These are phyloP conservation scores for Rhingia rostrata DNA, from an alignment of 2,888 invertebrate species.

Conservation along the genomic window DNA sequence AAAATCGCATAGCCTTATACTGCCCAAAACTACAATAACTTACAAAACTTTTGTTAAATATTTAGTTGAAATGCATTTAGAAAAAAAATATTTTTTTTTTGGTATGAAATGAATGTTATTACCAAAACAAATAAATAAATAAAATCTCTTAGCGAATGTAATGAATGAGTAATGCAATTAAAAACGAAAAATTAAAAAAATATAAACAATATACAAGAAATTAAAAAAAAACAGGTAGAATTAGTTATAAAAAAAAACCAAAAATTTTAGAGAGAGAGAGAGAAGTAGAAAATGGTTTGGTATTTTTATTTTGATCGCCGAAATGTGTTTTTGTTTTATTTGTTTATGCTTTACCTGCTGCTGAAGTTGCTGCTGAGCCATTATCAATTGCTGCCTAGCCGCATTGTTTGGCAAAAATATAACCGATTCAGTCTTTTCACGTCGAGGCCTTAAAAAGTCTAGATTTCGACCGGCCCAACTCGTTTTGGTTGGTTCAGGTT, in stretches of 20 bases:
- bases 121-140: not conserved
- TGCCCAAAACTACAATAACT: no score
- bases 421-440: conserved; percentile 95
- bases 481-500: conserved; percentile 77
- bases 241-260: conserved; percentile 29
- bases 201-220: conserved; percentile 28
- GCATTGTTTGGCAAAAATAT: conserved; percentile 89
- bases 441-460: conserved; percentile 87
- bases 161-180: conserved; percentile 58
- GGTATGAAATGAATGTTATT: conserved; percentile 41
- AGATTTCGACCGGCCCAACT: conserved; percentile 80
- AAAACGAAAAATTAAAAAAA: conserved; percentile 34
- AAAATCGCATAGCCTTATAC: no score
- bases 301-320: conserved; percentile 72
- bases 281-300: conserved; percentile 76
- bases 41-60: conserved; percentile 6
- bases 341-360: conserved; percentile 80
- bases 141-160: conserved; percentile 58
- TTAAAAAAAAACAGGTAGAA: conserved; percentile 34
- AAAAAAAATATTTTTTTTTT: conserved; percentile 5
- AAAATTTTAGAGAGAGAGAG: conserved; percentile 53
- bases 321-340: conserved; percentile 68
- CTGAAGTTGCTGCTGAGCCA: conserved; percentile 78
- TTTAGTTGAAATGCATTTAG: conserved; percentile 1
- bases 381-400: conserved; percentile 83